Conservation (phyloP, 1,140 invertebrate species). For the Tribolium madens region DNA sequence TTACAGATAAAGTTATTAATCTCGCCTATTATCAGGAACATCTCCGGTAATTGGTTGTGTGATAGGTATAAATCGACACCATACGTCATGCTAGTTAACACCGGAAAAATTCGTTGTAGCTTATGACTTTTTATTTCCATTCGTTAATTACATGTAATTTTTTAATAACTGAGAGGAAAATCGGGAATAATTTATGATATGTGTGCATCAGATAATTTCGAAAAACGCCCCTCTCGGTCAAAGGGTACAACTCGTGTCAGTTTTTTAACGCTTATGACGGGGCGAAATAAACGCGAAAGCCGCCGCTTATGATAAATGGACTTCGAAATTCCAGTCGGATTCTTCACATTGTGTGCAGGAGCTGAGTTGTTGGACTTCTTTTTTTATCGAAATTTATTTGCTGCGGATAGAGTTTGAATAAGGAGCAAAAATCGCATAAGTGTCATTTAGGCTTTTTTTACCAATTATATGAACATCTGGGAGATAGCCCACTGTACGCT, state of each 20-base stretch:
- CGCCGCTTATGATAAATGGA: conserved; percentile 58
- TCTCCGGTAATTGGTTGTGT: conserved; percentile 57
- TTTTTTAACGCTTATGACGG: conserved; percentile 38
- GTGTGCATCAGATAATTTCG: conserved; percentile 12
- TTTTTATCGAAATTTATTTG: conserved; percentile 51
- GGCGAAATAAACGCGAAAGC: conserved; percentile 29
- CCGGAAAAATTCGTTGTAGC: neutral
- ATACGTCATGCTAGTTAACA: conserved; percentile 54
- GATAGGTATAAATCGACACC: conserved; percentile 58
- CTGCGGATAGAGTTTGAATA: conserved; percentile 15
- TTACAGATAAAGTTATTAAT: conserved; percentile 61
- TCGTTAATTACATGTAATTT: neutral
- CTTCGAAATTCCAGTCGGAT: conserved; percentile 59
- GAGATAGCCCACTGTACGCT: neutral
- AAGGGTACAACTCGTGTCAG: conserved; percentile 3
- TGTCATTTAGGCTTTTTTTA: conserved; percentile 1
- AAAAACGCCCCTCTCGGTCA: conserved; percentile 10
- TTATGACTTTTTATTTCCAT: neutral
- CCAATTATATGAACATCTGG: conserved; percentile 20
- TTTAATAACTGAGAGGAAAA: conserved; percentile 22
- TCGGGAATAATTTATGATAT: neutral
- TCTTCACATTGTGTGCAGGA: conserved; percentile 58
- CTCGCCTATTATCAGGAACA: conserved; percentile 58
- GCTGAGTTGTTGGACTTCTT: conserved; percentile 39
- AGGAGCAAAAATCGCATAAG: neutral